Evolutionary conservation across 2,113 vertebrate species (phyloP), one percentile per base, ranked within the genome.

Genomic region (Ovibos moschatus): DNA sequence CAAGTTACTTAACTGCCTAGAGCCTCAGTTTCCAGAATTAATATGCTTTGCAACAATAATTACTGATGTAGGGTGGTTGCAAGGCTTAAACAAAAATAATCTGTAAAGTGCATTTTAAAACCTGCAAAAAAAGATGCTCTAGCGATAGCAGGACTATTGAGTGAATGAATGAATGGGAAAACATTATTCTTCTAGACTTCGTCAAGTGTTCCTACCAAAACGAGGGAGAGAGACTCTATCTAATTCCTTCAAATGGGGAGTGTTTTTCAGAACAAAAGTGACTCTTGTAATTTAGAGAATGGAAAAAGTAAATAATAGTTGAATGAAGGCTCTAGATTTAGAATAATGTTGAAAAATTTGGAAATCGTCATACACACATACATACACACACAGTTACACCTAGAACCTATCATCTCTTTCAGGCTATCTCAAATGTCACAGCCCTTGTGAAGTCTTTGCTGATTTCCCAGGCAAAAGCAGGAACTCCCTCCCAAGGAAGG

Each of bases 1-100:
- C 91, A 79, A 62, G 51, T 87, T 94, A 51, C 71, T 93, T 82
- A 86, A 76, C 28, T 13, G 58, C 81, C 9, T 62, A 62, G 33
- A 91, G 67, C 43, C 87, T 84, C 23, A 28, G 71, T 62, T 97
- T 96, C 62, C 55, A 36, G 57, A 97, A 88, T 57, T 67, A 58
- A 33, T 43, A 19, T 40, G 55, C 86, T 86, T 84, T 94, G 23
- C 50, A 84, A 82, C 50, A 91, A 62, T 81, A 51, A 51, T 33
- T 82, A 40, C 10, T 40, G 71, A 16, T 47, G 58, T 36, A 50
- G 33, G 11, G 19, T 79, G 92, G 27, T 62, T 83, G 3, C 33
- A 83, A 92, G 64, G 3, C 23, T 90, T 94, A 91, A 87, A 84
- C 36, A 85, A 84, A 84, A 97, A 89, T 47, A 47, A 60, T 27